A percentile compares a stretch with the other conserved stretches of the same genome.
Evolutionary conservation across 2,888 invertebrate species (phyloP).

Genomic region (Tuberolachnus salignus): DNA sequence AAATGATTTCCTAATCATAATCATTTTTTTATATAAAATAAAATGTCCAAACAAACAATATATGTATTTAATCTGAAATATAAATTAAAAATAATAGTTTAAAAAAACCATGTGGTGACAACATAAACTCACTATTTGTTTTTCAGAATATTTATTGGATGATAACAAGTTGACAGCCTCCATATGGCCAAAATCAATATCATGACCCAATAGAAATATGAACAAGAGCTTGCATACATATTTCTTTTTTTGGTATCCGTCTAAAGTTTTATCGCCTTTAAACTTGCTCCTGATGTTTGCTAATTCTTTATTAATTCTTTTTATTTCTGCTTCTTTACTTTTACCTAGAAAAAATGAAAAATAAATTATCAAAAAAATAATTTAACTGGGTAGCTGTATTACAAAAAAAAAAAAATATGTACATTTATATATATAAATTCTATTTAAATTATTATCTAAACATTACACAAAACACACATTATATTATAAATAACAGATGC

Average conservation of each 20-base stretch:
- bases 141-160: slow-evolving; percentile 99
- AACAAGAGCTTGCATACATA: slow-evolving; percentile 99
- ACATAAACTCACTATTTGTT: slow-evolving; percentile 85
- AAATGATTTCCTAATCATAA: too few species aligned
- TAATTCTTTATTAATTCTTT: slow-evolving; percentile 98
- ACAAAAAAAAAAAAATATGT: background rate
- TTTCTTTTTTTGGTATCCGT: slow-evolving; percentile 99
- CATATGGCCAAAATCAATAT: slow-evolving; percentile 99
- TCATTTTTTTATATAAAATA: too few species aligned
- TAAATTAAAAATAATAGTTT: background rate
- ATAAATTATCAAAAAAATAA: slow-evolving; percentile 33
- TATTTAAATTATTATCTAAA: background rate
- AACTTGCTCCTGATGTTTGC: slow-evolving; percentile 99
- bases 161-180: slow-evolving; percentile 99
- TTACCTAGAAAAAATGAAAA: slow-evolving; percentile 73
- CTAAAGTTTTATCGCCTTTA: slow-evolving; percentile 99
- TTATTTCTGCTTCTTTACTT: slow-evolving; percentile 99
- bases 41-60: too few species aligned
- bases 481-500: slow-evolving; percentile 11
- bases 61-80: background rate
- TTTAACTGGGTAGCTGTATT: background rate
- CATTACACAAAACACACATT: slow-evolving; percentile 9
- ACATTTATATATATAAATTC: background rate
- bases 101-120: background rate
- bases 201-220: slow-evolving; percentile 98